phyloP scores from a whole-genome alignment of 2,797 vertebrate species.

The Hylomyscus alleni region DNA sequence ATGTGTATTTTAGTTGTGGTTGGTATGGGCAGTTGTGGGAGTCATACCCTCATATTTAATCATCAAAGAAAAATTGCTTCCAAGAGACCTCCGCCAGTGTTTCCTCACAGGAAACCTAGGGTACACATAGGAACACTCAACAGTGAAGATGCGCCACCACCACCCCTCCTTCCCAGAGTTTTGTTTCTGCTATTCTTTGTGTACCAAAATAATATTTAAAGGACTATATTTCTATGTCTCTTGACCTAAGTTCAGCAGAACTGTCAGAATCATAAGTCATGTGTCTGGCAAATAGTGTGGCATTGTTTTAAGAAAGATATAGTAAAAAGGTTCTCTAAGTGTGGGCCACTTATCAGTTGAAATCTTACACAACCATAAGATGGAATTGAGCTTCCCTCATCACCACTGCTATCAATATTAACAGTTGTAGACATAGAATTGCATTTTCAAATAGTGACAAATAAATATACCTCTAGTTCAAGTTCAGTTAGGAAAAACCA shows the following conservation, averaged over 20 bases:
- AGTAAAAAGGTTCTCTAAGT: constrained; percentile 36
- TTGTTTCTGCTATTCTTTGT: constrained; percentile 22
- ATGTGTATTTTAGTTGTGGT: not conserved
- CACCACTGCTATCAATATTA: constrained; percentile 22
- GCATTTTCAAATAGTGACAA: constrained; percentile 27
- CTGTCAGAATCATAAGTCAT: not conserved
- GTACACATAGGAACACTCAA: not conserved
- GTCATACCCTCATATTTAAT: not conserved
- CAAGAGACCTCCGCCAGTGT: not conserved
- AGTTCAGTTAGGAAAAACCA: constrained; percentile 1
- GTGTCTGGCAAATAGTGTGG: not conserved
- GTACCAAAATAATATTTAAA: constrained; percentile 27
- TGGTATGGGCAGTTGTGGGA: not conserved
- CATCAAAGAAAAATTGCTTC: constrained; percentile 21
- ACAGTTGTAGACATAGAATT: not conserved
- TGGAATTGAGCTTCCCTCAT: not conserved
- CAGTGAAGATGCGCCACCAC: not conserved
- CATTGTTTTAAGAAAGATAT: constrained; percentile 3
- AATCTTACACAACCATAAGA: not conserved
- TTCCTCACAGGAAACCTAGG: constrained; percentile 47
- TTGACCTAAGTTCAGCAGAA: constrained; percentile 2
- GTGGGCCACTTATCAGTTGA: not conserved
- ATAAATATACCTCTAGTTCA: constrained; percentile 18
- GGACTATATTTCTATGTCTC: constrained; percentile 33
- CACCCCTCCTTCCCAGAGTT: too few relatives aligned